Evolutionary conservation across 2,888 invertebrate genomes (phyloP).

Genomic region (Bibio marci): DNA sequence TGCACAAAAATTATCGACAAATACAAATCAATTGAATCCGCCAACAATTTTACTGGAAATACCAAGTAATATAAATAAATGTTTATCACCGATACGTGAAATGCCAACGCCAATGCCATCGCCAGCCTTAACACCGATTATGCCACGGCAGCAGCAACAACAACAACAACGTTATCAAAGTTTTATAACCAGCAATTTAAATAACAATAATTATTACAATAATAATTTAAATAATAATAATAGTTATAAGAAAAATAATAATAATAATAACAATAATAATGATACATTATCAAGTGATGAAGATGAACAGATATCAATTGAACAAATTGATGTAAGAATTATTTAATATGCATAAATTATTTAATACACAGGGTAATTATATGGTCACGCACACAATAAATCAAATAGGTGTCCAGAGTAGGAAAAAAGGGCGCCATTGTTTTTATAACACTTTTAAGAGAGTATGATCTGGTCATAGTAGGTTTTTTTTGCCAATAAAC

Average conservation of each 20-base stretch:
- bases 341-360: too few species aligned
- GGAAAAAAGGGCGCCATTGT: too few species aligned
- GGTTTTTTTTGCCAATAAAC: too few species aligned
- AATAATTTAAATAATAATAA: background rate
- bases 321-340: constrained; percentile 3
- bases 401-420: too few species aligned
- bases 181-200: background rate
- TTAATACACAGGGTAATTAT: too few species aligned
- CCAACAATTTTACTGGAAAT: constrained; percentile 63
- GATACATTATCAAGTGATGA: background rate
- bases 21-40: constrained; percentile 46
- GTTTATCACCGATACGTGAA: constrained; percentile 63
- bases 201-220: background rate
- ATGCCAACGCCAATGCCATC: constrained; percentile 58
- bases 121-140: constrained; percentile 49
- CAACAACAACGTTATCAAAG: constrained; percentile 14
- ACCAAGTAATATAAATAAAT: constrained; percentile 54
- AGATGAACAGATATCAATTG: constrained; percentile 2
- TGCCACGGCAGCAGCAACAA: constrained; percentile 26
- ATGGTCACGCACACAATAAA: too few species aligned
- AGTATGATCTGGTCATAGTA: too few species aligned
- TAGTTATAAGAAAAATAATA: too few species aligned
- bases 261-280: too few species aligned
- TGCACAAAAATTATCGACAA: constrained; percentile 30
- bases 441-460: too few species aligned